Base-by-base conservation (phyloP, 1,140 invertebrate species). In the Lasaia peninsularis region DNA sequence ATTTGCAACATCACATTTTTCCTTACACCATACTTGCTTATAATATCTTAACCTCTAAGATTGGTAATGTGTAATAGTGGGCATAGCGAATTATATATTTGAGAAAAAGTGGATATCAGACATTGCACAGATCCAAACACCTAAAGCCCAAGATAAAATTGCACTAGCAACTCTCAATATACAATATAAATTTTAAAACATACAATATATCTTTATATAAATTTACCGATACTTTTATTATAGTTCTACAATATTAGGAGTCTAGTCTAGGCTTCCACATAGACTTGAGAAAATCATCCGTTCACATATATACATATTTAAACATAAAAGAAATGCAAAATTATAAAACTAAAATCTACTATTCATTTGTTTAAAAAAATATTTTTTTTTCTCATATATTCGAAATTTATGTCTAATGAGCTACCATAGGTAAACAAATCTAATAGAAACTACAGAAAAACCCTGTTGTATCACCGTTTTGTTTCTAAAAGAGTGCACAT, bases 1-100 rank as follows among this genome's bases (percentile, higher is more conserved):
- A 70, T 79, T 78, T 75, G 24, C 68, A 75, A 76, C 75, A 86
- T 85, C 83, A 85, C 81, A 87, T 79, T 82, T 80, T 86, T 31
- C 49, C 61, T 67, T 63, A 60, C 52, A 28, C 48, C 37, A 28
- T 44, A 31, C 21, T 14, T 32, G 35, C 40, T 24, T 31, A 40
- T 37, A 55, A 20, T 44, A 44, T 44, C 40, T 44, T 44, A 44
- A n/a, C 2, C 16, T 44, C 16, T 44, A 44, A 18, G 18, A 20
- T 18, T 44, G 24, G 24, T 44, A 44, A 44, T 20, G 40, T 44
- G 40, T 44, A 44, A 44, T 20, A 44, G 40, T 44, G 40, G 53
- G 53, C 53, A 14, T 44, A 40, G 53, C 40, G 53, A 55, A 6
- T 40, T 55, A 54, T 53, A 34, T 20, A 53, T 54, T 51, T 44